These are phyloP conservation scores for Heteractis magnifica DNA, from an alignment of 92 coral and sea anemone genomes.

Conservation along the genomic window DNA sequence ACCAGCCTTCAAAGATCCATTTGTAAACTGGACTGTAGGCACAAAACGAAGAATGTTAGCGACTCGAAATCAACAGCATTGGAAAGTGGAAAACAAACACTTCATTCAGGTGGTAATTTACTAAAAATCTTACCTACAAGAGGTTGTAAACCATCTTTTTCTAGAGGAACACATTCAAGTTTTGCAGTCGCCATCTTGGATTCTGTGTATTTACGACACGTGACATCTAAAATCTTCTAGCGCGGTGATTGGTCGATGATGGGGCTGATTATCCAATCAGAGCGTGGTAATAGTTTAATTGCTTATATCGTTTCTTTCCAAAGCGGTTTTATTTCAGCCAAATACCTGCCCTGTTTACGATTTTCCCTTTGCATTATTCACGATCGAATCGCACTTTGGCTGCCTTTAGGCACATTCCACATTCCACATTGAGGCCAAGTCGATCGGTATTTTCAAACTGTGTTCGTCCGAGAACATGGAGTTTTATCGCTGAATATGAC, in stretches of 20 bases:
- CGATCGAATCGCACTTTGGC: slow-evolving; percentile 2
- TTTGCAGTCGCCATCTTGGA: slow-evolving; percentile 75
- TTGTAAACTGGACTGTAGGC: slow-evolving; percentile 69
- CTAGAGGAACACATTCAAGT: slow-evolving; percentile 49
- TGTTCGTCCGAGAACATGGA: slow-evolving; percentile 21
- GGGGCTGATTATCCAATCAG: slow-evolving; percentile 50
- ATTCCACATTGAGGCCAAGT: neutral
- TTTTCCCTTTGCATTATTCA: slow-evolving; percentile 18
- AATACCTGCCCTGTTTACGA: slow-evolving; percentile 35
- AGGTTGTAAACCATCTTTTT: slow-evolving; percentile 45
- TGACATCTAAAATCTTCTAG: neutral
- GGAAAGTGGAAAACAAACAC: neutral
- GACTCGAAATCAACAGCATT: neutral
- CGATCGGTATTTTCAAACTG: neutral
- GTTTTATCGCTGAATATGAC: slow-evolving; percentile 21
- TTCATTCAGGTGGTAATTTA: neutral
- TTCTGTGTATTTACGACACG: slow-evolving; percentile 6
- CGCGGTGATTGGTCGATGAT: slow-evolving; percentile 42
- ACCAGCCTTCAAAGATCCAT: slow-evolving; percentile 52
- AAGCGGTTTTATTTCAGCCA: slow-evolving; percentile 16
- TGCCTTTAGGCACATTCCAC: slow-evolving; percentile 7
- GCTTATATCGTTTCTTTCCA: neutral
- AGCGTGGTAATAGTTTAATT: slow-evolving; percentile 12
- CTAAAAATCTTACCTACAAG: slow-evolving; percentile 38
- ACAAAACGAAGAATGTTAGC: neutral